Percentiles rank a stretch among this genome's conserved stretches.
phyloP scores from a whole-genome alignment of 2,888 invertebrate genomes.

The Pheosia gnoma region DNA sequence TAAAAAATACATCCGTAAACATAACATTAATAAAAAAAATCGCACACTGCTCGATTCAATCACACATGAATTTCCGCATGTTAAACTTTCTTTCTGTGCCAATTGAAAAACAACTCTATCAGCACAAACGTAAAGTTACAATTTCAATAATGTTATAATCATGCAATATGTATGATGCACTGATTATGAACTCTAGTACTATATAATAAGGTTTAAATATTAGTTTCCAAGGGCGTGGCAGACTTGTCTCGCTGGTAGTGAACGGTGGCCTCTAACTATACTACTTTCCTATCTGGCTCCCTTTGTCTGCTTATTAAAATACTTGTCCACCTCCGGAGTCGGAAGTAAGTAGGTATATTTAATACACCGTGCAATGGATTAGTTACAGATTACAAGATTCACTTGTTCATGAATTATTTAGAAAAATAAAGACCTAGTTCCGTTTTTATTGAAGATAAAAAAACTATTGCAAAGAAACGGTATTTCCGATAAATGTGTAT shows the following conservation, averaged over 20 bases:
- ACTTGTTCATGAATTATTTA: not conserved
- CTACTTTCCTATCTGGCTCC: conserved; percentile 61
- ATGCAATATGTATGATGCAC: not conserved
- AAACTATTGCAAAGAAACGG: too few relatives aligned
- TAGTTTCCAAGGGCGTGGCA: conserved; percentile 28
- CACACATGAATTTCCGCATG: conserved; percentile 3
- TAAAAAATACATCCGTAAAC: not conserved
- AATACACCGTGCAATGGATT: conserved; percentile 8
- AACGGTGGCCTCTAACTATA: conserved; percentile 69
- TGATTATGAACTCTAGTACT: conserved; percentile 1
- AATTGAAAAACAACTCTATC: not conserved
- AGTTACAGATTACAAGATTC: not conserved
- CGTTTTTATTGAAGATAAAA: too few relatives aligned
- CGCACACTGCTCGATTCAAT: not conserved
- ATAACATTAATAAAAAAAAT: not conserved
- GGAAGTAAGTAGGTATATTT: conserved; percentile 32
- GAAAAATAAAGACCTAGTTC: too few relatives aligned
- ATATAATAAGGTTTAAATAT: not conserved
- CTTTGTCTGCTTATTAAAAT: conserved; percentile 51
- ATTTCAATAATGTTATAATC: not conserved
- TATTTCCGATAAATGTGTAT: too few relatives aligned
- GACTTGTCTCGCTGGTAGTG: conserved; percentile 35
- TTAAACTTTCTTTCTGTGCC: not conserved
- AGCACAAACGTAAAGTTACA: not conserved
- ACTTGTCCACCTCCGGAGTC: conserved; percentile 46